phyloP scores from a whole-genome alignment of 2,888 invertebrate species.

The Sinopyrophorus schimmeli region DNA sequence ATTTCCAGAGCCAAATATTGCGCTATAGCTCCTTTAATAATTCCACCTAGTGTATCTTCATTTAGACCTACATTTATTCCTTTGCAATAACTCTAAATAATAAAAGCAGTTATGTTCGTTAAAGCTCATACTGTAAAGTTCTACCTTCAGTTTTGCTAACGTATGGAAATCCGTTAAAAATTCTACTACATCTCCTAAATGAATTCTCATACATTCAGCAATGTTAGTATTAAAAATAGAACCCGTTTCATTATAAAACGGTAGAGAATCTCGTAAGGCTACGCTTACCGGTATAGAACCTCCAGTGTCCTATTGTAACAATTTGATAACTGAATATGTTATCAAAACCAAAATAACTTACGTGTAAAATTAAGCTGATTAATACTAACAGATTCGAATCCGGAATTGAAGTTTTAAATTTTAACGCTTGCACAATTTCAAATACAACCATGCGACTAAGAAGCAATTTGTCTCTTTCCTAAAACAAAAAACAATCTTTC shows the following conservation, averaged over 20 bases:
- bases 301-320: conserved; percentile 75
- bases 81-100: conserved; percentile 68
- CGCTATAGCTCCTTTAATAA: conserved; percentile 93
- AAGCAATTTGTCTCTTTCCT: conserved; percentile 93
- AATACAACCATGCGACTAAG: conserved; percentile 90
- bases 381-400: conserved; percentile 93
- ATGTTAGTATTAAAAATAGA: conserved; percentile 79
- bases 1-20: conserved; percentile 94
- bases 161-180: conserved; percentile 96
- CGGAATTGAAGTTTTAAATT: conserved; percentile 92
- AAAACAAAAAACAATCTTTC: too few species aligned
- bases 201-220: conserved; percentile 91
- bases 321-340: conserved; percentile 4
- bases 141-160: conserved; percentile 92
- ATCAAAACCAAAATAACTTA: conserved; percentile 41
- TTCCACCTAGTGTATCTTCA: conserved; percentile 95
- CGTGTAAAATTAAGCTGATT: conserved; percentile 85
- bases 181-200: conserved; percentile 90
- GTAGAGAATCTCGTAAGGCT: conserved; percentile 62
- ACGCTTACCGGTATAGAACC: conserved; percentile 81
- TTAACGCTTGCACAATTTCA: conserved; percentile 92
- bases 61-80: conserved; percentile 71
- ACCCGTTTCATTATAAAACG: conserved; percentile 47
- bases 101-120: background rate
- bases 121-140: too few species aligned